These are phyloP conservation scores for Strigops habroptila DNA, from an alignment of 2,113 vertebrate genomes.

Conservation along the genomic window DNA sequence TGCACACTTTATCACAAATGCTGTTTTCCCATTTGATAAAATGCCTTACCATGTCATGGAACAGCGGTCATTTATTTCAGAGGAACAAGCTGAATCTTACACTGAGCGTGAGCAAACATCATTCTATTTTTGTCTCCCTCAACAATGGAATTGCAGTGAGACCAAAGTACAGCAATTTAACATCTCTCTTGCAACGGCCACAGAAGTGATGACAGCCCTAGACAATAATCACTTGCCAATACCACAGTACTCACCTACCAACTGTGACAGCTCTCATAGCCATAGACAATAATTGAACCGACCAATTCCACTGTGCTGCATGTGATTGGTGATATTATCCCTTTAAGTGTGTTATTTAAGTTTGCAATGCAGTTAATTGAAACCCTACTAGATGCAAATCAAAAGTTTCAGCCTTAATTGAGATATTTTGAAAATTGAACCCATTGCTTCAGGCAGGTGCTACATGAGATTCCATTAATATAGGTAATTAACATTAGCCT, in stretches of 20 bases:
- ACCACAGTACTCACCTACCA: constrained; percentile 38
- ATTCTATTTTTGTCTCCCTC: constrained; percentile 31
- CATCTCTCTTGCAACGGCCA: constrained; percentile 37
- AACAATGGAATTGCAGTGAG: constrained; percentile 35
- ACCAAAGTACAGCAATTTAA: constrained; percentile 40
- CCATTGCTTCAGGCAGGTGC: constrained; percentile 94
- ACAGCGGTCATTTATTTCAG: constrained; percentile 48
- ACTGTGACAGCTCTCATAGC: constrained; percentile 60
- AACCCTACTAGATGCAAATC: constrained; percentile 86
- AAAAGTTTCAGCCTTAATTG: constrained; percentile 89
- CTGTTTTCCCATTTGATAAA: constrained; percentile 53
- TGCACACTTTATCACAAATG: constrained; percentile 30
- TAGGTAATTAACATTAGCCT: constrained; percentile 97
- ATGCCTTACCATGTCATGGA: constrained; percentile 46
- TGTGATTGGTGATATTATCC: constrained; percentile 79
- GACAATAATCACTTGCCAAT: constrained; percentile 46
- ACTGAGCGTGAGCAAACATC: constrained; percentile 17
- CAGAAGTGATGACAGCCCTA: constrained; percentile 29
- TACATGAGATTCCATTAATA: constrained; percentile 96
- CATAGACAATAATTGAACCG: constrained; percentile 62
- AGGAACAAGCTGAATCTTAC: constrained; percentile 39
- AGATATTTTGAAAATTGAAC: constrained; percentile 95
- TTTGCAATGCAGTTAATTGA: constrained; percentile 83
- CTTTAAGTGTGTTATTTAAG: constrained; percentile 83
- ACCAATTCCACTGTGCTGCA: constrained; percentile 63